Conservation (phyloP, 2,888 invertebrate genomes). For the Ornithoptera priamus region DNA sequence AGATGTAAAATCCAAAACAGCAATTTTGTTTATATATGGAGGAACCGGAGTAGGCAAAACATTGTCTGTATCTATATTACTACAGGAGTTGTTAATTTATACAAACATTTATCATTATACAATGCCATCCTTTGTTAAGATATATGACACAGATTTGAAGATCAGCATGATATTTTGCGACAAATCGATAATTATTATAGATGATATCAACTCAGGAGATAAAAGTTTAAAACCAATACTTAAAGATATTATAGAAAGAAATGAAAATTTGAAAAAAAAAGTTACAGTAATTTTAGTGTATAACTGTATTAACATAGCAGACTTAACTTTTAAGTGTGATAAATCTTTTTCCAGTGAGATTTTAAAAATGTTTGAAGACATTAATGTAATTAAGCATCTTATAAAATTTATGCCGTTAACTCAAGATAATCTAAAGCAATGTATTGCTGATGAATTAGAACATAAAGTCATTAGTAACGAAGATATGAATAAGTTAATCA, state of each 20-base stretch:
- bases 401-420: slow-evolving; percentile 58
- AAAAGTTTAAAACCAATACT: slow-evolving; percentile 46
- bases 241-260: slow-evolving; percentile 51
- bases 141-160: slow-evolving; percentile 56
- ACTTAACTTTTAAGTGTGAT: slow-evolving; percentile 51
- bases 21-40: slow-evolving; percentile 64
- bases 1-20: slow-evolving; percentile 43
- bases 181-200: slow-evolving; percentile 57
- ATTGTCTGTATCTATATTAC: slow-evolving; percentile 54
- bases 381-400: slow-evolving; percentile 49
- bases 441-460: slow-evolving; percentile 58
- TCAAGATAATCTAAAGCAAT: slow-evolving; percentile 53
- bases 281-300: slow-evolving; percentile 62
- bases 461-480: slow-evolving; percentile 37
- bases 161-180: slow-evolving; percentile 60
- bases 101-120: slow-evolving; percentile 70
- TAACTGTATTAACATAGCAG: slow-evolving; percentile 53
- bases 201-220: slow-evolving; percentile 56
- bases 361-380: slow-evolving; percentile 43
- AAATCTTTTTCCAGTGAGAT: slow-evolving; percentile 44
- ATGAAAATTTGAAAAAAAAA: slow-evolving; percentile 50
- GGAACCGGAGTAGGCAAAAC: slow-evolving; percentile 75
- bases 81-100: slow-evolving; percentile 49
- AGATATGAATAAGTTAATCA: slow-evolving; percentile 49
- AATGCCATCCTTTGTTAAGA: slow-evolving; percentile 61